Percentiles rank a stretch among this genome's conserved stretches.
Evolutionary conservation across 1,140 invertebrate genomes (phyloP).

Genomic region (Magallana gigas): DNA sequence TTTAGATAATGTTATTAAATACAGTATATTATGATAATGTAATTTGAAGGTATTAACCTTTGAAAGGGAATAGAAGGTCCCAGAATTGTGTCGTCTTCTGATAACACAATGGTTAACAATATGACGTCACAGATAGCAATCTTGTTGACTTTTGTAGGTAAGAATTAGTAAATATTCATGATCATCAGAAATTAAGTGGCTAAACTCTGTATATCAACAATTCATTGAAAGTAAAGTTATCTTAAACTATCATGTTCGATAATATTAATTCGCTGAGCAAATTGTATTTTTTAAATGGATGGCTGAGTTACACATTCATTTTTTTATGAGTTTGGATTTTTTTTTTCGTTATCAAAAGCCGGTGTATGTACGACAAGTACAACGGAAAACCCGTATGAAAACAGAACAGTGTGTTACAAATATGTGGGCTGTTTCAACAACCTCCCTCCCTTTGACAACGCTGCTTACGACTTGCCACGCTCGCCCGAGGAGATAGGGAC

Average conservation of each 20-base stretch:
- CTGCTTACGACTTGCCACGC: conserved; percentile 90
- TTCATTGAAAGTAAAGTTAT: neutral
- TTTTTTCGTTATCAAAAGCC: neutral
- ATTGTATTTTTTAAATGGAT: neutral
- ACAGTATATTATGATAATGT: no score
- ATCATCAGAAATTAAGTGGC: neutral
- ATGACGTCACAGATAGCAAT: neutral
- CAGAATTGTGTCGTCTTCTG: no score
- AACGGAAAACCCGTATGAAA: conserved; percentile 23
- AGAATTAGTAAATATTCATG: neutral
- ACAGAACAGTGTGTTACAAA: conserved; percentile 87
- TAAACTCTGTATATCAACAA: no score
- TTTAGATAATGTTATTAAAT: no score
- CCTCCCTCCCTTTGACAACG: conserved; percentile 83
- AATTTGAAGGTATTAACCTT: no score
- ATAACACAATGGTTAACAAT: neutral
- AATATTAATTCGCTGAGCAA: neutral
- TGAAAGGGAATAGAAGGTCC: no score
- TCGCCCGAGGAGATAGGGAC: conserved; percentile 90
- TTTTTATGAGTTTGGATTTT: no score
- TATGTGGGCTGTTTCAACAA: conserved; percentile 96
- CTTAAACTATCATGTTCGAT: neutral
- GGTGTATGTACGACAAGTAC: neutral
- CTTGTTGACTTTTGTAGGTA: neutral
- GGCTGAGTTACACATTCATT: no score